Percentiles rank a stretch among this genome's conserved stretches.
Conservation (phyloP, 2,888 invertebrate genomes). For the Parnassius apollo region DNA sequence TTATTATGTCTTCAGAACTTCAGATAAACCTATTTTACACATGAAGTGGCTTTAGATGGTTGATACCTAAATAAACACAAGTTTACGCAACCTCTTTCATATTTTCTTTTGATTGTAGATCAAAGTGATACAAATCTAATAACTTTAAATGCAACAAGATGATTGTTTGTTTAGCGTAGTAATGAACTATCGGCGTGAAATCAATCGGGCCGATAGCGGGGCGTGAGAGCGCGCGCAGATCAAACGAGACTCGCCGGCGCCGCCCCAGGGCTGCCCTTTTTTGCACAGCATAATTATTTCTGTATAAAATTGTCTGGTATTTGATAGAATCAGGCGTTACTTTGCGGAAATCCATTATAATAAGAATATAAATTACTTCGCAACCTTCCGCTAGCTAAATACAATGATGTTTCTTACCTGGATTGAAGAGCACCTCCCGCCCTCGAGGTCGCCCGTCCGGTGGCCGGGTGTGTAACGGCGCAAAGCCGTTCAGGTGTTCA, state of each 20-base stretch:
- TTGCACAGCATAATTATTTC: too few species aligned
- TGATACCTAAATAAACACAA: constrained; percentile 6
- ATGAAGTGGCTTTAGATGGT: background rate
- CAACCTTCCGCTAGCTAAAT: too few species aligned
- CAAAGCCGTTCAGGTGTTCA: too few species aligned
- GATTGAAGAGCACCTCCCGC: too few species aligned
- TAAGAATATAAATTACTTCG: too few species aligned
- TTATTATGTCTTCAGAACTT: background rate
- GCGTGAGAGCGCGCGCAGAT: constrained; percentile 44
- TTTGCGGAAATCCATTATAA: too few species aligned
- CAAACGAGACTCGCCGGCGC: constrained; percentile 40
- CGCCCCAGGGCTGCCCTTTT: constrained; percentile 32
- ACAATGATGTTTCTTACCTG: too few species aligned
- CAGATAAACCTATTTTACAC: background rate
- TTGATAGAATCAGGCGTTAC: too few species aligned
- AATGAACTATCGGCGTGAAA: constrained; percentile 42
- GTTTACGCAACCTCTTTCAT: constrained; percentile 18
- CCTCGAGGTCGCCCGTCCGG: too few species aligned
- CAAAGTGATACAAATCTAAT: constrained; percentile 29
- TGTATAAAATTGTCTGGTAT: too few species aligned
- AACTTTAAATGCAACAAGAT: constrained; percentile 29
- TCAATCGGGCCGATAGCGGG: constrained; percentile 41
- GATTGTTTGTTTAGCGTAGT: constrained; percentile 36
- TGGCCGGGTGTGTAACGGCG: too few species aligned
- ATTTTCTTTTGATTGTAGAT: constrained; percentile 25